A percentile compares a stretch with the other conserved stretches of the same genome.
Conservation (phyloP, 2,113 vertebrate species). For the Fulmarus glacialis region DNA sequence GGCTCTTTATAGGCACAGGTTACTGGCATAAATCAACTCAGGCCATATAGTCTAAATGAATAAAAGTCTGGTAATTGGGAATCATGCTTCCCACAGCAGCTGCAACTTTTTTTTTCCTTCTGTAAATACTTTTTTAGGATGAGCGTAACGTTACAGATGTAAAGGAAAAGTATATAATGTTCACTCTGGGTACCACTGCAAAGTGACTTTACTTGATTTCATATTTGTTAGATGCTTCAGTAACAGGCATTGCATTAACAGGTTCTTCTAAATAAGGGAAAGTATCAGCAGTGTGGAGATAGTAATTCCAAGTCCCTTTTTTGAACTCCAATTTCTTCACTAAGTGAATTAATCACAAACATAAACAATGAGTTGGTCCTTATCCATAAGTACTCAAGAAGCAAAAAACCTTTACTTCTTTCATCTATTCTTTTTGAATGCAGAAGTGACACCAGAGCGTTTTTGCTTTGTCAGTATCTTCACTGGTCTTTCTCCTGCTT, state of each 20-base stretch:
- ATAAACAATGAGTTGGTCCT: neutral
- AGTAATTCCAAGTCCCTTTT: neutral
- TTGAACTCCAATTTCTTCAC: neutral
- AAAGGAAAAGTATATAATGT: neutral
- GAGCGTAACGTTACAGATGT: accelerated
- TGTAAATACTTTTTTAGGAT: neutral
- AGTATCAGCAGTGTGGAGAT: neutral
- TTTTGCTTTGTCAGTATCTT: neutral
- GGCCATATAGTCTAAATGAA: neutral
- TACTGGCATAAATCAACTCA: neutral
- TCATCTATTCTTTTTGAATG: neutral
- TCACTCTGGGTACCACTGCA: neutral
- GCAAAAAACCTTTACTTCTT: neutral
- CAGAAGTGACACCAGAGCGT: neutral
- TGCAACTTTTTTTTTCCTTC: neutral
- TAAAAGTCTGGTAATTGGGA: neutral
- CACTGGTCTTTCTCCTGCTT: neutral
- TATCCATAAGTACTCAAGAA: neutral
- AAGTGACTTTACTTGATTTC: neutral
- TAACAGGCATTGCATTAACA: neutral
- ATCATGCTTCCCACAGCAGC: neutral
- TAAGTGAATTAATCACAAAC: neutral
- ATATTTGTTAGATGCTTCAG: neutral
- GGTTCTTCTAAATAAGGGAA: neutral
- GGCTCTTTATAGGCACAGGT: neutral